Base-by-base conservation (phyloP, 2,888 invertebrate genomes). In the Cantharis rufa region DNA sequence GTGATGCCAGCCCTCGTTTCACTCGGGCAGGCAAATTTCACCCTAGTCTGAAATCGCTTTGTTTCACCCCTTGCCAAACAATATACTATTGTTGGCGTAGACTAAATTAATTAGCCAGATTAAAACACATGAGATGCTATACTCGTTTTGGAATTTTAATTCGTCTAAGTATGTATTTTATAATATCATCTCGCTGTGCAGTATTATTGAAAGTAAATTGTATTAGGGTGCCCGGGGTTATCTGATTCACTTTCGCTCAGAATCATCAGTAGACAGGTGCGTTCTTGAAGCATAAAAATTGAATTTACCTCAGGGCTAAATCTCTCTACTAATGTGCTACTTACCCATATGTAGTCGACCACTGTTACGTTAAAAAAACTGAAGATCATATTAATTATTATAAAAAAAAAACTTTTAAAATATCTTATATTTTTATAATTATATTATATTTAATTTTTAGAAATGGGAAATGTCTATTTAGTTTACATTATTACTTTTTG, bases 171-270 rank as follows among this genome's bases (percentile, higher is more conserved):
- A n/a, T 48, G 48, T 2, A n/a, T 48, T n/a, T n/a, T 48, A 48
- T 48, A 48, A 48, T 48, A 48, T n/a, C n/a, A 48, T 48, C 48
- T 48, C 48, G 13, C 9, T 48, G 48, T 48, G 64, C 24, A 66
- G 64, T 24, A 24, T 66, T 48, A 70, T 21, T 71, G 77, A 77
- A 77, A 77, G 78, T 74, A 77, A 77, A 75, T 75, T 32, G 74
- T 71, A 78, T 64, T 75, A 72, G 75, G 72, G 74, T 74, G 70
- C 78, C 66, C 24, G 5, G 18, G 72, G 75, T 61, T 15, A 32
- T 64, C 63, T 70, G 72, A 69, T 72, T 78, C 78, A 78, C 78
- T 78, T 78, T 78, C 78, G 78, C 72, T 74, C 28, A 18, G 70
- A 66, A 72, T 78, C 75, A 72, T 69, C 68, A 72, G 66, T 61